phyloP scores from a whole-genome alignment of 2,797 vertebrate genomes.

The Cephalopachus bancanus region DNA sequence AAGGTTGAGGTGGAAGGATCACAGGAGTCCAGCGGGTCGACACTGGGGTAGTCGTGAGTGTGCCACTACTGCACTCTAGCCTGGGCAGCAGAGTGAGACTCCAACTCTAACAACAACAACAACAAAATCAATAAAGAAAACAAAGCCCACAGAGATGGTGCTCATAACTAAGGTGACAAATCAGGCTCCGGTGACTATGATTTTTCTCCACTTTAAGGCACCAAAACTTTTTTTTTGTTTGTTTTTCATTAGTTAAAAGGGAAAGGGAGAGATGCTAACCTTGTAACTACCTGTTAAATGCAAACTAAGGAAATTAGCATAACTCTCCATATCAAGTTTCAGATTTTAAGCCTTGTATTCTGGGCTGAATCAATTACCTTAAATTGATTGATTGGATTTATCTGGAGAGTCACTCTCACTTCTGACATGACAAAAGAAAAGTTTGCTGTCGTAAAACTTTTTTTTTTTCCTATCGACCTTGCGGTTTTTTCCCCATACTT shows the following conservation, averaged over 20 bases:
- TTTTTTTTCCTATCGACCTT: conserved; percentile 47
- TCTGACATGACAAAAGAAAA: not conserved
- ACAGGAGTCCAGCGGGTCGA: no score
- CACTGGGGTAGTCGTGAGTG: no score
- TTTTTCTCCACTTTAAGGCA: conserved; percentile 77
- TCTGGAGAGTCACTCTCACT: conserved; percentile 59
- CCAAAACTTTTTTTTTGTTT: conserved; percentile 39
- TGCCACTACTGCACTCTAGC: no score
- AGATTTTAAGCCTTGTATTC: conserved; percentile 84
- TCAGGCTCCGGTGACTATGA: conserved; percentile 75
- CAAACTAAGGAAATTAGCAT: conserved; percentile 81
- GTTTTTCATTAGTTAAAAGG: conserved; percentile 60
- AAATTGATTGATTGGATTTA: conserved; percentile 76
- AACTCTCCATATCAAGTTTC: conserved; percentile 78
- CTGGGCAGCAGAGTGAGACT: no score
- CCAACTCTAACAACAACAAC: no score
- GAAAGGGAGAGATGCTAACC: conserved; percentile 76
- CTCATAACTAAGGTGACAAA: conserved; percentile 42
- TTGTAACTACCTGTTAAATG: conserved; percentile 86
- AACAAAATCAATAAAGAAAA: conserved; percentile 39
- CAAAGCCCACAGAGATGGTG: not conserved
- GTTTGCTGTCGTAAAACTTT: conserved; percentile 77
- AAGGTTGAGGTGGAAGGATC: no score
- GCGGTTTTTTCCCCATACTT: conserved; percentile 63
- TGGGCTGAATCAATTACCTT: conserved; percentile 79